Conservation (phyloP, 1,140 invertebrate species). For the Hydropsyche tenuis region DNA sequence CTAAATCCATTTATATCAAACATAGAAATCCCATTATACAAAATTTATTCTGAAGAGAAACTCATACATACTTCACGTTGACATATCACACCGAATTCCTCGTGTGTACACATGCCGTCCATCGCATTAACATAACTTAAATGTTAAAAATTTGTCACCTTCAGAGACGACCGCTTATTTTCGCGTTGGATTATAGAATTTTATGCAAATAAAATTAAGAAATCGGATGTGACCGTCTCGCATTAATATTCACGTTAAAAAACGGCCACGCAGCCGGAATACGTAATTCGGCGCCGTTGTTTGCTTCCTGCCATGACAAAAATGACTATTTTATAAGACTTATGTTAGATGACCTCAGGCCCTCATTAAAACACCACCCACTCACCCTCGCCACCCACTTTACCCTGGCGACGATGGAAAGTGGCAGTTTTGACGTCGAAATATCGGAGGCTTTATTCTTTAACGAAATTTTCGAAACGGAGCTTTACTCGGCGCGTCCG, state of each 20-base stretch:
- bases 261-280: slow-evolving; percentile 41
- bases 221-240: slow-evolving; percentile 43
- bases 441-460: slow-evolving; percentile 32
- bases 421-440: slow-evolving; percentile 24
- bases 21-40: too few relatives aligned
- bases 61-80: too few relatives aligned
- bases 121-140: too few relatives aligned
- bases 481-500: not conserved
- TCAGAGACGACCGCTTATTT: too few relatives aligned
- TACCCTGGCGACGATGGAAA: too few relatives aligned
- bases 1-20: too few relatives aligned
- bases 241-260: slow-evolving; percentile 49
- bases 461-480: slow-evolving; percentile 21
- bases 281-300: slow-evolving; percentile 39
- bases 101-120: too few relatives aligned
- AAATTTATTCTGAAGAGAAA: too few relatives aligned
- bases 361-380: not conserved
- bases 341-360: slow-evolving; percentile 21
- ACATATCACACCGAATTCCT: too few relatives aligned
- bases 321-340: too few relatives aligned
- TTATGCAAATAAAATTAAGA: slow-evolving; percentile 49
- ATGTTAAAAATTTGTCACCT: too few relatives aligned
- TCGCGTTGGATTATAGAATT: slow-evolving; percentile 27
- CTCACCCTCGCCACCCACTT: not conserved
- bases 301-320: slow-evolving; percentile 29